These are phyloP conservation scores for Liopterus haemorrhoidalis DNA, from an alignment of 2,888 invertebrate genomes.

Conservation along the genomic window DNA sequence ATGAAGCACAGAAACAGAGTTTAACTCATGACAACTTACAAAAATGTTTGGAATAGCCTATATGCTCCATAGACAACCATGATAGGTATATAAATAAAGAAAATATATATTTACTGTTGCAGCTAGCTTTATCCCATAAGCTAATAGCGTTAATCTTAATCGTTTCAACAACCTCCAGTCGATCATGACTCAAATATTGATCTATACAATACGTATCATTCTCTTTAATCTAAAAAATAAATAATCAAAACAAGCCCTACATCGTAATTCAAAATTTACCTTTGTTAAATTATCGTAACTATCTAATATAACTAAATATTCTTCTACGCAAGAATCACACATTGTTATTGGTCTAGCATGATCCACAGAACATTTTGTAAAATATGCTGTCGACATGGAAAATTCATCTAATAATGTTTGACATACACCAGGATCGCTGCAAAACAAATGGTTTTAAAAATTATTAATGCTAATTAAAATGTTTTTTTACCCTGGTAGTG, in stretches of 20 bases:
- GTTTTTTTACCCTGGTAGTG: no score
- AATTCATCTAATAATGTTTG: conserved; percentile 40
- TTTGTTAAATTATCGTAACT: conserved; percentile 51
- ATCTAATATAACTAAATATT: conserved; percentile 49
- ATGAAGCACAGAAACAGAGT: no score
- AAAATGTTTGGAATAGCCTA: no score
- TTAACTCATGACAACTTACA: no score
- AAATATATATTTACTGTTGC: conserved; percentile 50
- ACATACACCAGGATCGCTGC: no score
- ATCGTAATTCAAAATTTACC: conserved; percentile 33
- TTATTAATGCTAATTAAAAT: no score
- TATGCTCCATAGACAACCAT: no score
- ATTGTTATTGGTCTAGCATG: conserved; percentile 57
- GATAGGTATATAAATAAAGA: no score
- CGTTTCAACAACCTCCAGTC: conserved; percentile 55
- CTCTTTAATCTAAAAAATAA: conserved; percentile 37
- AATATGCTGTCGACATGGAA: conserved; percentile 52
- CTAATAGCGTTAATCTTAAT: conserved; percentile 51
- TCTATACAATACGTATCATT: conserved; percentile 55
- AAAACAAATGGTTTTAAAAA: no score
- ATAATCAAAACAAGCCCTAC: background rate
- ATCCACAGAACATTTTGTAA: conserved; percentile 55
- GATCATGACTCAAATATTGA: conserved; percentile 55
- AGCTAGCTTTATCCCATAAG: conserved; percentile 59
- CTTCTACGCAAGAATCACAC: conserved; percentile 54